Percentiles rank a stretch among this genome's conserved stretches.
These are phyloP conservation scores for Alitta virens DNA, from an alignment of 2,888 invertebrate genomes.

Conservation along the genomic window DNA sequence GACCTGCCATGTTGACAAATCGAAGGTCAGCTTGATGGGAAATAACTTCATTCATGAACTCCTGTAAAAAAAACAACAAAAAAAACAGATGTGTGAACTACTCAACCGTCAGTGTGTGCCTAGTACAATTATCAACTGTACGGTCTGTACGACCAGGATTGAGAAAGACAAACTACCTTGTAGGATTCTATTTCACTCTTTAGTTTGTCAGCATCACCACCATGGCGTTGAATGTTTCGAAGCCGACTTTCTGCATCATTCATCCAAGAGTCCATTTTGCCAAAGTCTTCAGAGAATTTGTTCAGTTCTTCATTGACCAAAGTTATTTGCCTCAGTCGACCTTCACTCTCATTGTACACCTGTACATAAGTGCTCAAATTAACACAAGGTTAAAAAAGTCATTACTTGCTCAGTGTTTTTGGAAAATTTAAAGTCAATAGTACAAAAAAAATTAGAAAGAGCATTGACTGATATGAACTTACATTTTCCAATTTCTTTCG, in stretches of 20 bases:
- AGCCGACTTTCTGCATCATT: constrained; percentile 30
- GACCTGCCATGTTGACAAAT: constrained; percentile 93
- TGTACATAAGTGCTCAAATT: constrained; percentile 7
- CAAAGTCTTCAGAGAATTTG: constrained; percentile 46
- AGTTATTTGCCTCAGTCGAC: constrained; percentile 20
- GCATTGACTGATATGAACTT: too few species aligned
- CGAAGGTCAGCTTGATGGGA: constrained; percentile 93
- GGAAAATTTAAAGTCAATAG: too few species aligned
- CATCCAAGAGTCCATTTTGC: constrained; percentile 47
- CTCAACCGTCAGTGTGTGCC: neutral
- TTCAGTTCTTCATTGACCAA: constrained; percentile 44
- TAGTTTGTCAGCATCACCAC: constrained; percentile 70
- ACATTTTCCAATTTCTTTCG: constrained; percentile 43
- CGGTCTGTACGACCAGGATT: neutral
- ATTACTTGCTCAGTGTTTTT: too few species aligned
- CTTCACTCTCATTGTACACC: constrained; percentile 27
- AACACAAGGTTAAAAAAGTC: too few species aligned
- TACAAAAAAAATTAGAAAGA: too few species aligned
- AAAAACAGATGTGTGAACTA: neutral
- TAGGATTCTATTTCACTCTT: constrained; percentile 16
- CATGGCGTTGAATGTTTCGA: constrained; percentile 80
- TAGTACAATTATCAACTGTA: too few species aligned
- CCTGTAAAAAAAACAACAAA: constrained; percentile 14
- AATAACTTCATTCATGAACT: constrained; percentile 65
- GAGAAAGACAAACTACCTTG: constrained; percentile 13